Base-by-base conservation (phyloP, 2,113 vertebrate species). In the Puntigrus tetrazona region DNA sequence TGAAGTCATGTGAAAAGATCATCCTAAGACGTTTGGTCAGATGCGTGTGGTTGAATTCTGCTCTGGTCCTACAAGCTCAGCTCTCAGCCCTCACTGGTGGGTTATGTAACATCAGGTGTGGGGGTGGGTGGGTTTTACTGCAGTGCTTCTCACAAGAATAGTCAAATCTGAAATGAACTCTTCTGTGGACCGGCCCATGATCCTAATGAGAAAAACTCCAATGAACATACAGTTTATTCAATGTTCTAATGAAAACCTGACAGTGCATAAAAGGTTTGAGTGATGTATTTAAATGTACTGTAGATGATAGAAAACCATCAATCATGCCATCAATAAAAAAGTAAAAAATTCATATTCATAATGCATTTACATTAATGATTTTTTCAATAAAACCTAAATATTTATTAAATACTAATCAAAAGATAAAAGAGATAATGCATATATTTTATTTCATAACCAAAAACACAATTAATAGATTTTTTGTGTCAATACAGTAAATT, bases 41-140 rank as follows among this genome's bases (percentile, higher is more conserved):
- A 72, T 72, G 69, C 69, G 27, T 61, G 25, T 61, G 25, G 9
- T 27, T 61, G 43, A 38, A 72, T 25, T 72, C 11, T 43, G 6
- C 2, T 55, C 20, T 72, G 69, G 38, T 25, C 22, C 41, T 43
- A 25, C 69, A 69, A 13, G 25, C 20, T 70, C 65, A 36, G 65
- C 5, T 7, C 4, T 18, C 27, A 63, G 61, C 13, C 61, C 61
- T 63, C 65, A 72, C 69, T 25, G 18, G 20, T 0, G 8, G 31
- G 38, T 72, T 72, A 72, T 72, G 69, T 43, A 72, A 72, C 69
- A 43, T 10, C 69, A 43, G 69, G 22, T 72, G 59, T 14, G 59
- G 22, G 22, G 13, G 31, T 34, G 63, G 7, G 27, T 16, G 8
- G 69, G 38, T n/a, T 72, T 43, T 25, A 72, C 69, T 43, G 36